These are phyloP conservation scores for Dermatophagoides farinae DNA, from an alignment of 1,140 invertebrate species.

Conservation along the genomic window DNA sequence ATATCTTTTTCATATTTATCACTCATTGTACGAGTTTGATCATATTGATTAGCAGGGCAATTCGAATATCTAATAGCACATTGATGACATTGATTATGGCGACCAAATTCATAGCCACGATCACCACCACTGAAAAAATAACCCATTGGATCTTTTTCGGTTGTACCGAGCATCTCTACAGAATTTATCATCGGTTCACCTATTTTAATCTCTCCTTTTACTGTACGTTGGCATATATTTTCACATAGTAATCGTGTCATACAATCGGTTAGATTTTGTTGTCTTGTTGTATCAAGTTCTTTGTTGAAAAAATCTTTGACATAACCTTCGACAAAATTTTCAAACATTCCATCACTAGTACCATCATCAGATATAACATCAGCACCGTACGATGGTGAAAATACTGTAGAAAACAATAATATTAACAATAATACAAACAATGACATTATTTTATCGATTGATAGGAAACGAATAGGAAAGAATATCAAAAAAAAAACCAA, in stretches of 20 bases:
- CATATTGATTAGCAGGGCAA: neutral
- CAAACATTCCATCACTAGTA: neutral
- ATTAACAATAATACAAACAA: neutral
- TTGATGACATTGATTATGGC: neutral
- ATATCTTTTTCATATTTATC: neutral
- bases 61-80: neutral
- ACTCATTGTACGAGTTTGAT: neutral
- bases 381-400: neutral
- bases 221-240: conserved; percentile 7
- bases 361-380: neutral
- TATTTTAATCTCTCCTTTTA: conserved; percentile 2
- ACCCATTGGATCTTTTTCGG: neutral
- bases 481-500: no score
- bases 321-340: conserved; percentile 7
- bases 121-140: conserved; percentile 10
- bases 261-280: conserved; percentile 6
- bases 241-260: conserved; percentile 9
- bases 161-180: neutral
- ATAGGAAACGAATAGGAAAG: neutral
- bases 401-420: neutral
- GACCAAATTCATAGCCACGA: conserved; percentile 8
- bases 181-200: conserved; percentile 4
- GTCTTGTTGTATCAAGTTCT: neutral
- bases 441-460: neutral
- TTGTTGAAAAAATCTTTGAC: conserved; percentile 8